Base-by-base conservation (phyloP, 1,140 invertebrate genomes). In the Brachionus angularis region DNA sequence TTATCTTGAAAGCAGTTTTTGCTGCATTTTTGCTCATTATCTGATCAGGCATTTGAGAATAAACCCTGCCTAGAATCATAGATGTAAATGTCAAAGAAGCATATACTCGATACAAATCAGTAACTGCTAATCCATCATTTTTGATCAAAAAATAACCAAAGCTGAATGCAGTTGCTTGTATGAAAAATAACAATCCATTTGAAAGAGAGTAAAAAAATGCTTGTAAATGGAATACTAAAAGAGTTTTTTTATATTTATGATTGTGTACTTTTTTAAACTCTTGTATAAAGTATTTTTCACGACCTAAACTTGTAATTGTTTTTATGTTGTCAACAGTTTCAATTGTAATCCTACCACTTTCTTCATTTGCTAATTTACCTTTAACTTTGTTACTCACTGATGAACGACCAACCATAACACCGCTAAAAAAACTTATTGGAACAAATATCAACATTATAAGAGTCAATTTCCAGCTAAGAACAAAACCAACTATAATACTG, bases 381-480 rank as follows among this genome's bases (percentile, higher is more conserved):
- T 52, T 18, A n/a, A 31, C 12, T 16, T 69, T 69, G 10, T 8
- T 16, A 31, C 14, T 25, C 5, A 16, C 8, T n/a, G 42, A 23
- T n/a, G 23, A 14, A 14, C 33, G 42, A 10, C 23, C 33, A 14
- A 18, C 18, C 18, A 69, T 47, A 33, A 47, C 34, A 12, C 91
- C 87, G 46, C 77, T 75, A 7, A 79, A 27, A 21, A 79, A 74
- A 12, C 84, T 78, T 21, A 85, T 75, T 0, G 91, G 91, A 39
- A 89, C 84, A 7, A 89, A n/a, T n/a, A n/a, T n/a, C n/a, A 86
- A 77, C 73, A 91, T 90, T 10, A 91, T 84, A 1, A 91, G 79
- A 1, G 91, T 88, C 3, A 93, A 79, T 77, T 89, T 85, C 90
- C 91, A 93, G 71, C 89, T 89, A 74, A 86, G 87, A 18, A 86